phyloP scores from a whole-genome alignment of 2,888 invertebrate species.

The Epirrhoe tristata region DNA sequence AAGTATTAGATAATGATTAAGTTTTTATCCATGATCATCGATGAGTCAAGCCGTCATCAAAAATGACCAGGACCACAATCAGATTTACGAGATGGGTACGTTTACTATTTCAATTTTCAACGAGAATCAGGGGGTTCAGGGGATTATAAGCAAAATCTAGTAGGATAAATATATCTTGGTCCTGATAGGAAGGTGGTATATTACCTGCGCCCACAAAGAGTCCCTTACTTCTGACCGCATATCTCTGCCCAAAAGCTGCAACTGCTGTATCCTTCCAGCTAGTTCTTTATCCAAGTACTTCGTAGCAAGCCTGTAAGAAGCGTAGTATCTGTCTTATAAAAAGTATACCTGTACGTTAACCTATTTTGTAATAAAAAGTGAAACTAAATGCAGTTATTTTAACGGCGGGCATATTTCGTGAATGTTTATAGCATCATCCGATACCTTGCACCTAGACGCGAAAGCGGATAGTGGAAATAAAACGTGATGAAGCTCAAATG shows the following conservation, averaged over 20 bases:
- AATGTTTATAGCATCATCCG: slow-evolving; percentile 33
- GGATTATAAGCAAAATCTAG: too few species aligned
- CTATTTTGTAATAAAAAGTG: slow-evolving; percentile 40
- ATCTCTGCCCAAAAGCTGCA: slow-evolving; percentile 92
- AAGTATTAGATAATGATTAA: too few species aligned
- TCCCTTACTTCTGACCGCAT: slow-evolving; percentile 92
- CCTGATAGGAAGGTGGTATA: too few species aligned
- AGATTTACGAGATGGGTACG: too few species aligned
- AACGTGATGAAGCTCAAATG: slow-evolving; percentile 30
- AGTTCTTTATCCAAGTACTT: slow-evolving; percentile 95
- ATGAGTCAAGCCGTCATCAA: too few species aligned
- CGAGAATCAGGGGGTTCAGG: too few species aligned
- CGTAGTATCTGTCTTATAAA: neutral
- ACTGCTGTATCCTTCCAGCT: slow-evolving; percentile 93
- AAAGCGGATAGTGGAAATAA: slow-evolving; percentile 34
- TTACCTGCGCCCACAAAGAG: slow-evolving; percentile 90
- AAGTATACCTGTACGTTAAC: slow-evolving; percentile 10
- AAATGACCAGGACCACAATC: too few species aligned
- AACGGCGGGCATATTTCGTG: slow-evolving; percentile 39
- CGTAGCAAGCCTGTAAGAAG: slow-evolving; percentile 88
- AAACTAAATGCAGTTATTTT: slow-evolving; percentile 45
- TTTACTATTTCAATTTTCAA: too few species aligned
- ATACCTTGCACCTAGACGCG: slow-evolving; percentile 28
- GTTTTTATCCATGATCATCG: too few species aligned
- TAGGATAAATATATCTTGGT: too few species aligned